Evolutionary conservation across 2,113 vertebrate species (phyloP), one percentile per base, ranked within the genome.

Genomic region (Syrrhaptes paradoxus): DNA sequence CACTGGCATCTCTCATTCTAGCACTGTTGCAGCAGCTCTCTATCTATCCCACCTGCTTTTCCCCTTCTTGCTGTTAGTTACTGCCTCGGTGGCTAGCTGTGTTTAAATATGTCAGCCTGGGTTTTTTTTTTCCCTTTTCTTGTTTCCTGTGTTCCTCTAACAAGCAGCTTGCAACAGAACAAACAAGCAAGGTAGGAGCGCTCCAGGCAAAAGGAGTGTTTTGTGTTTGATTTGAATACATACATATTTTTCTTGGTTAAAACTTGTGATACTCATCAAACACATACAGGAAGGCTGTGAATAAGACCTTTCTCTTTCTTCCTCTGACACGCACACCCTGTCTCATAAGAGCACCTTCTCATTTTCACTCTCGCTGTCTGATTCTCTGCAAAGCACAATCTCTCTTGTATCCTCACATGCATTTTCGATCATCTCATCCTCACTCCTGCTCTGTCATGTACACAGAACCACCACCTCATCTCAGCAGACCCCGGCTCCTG

Each of bases 181-280:
- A 96, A 97, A 93, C 94, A 91, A 90, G 66, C 89, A 89, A 93
- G 67, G 85, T 85, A 93, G 92, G 75, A 95, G 61, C 1, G 70
- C 96, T 96, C 65, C 73, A 96, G 92, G 95, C 92, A 51, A 94
- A 96, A 93, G 87, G 83, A 70, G 66, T 72, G 62, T 87, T 95
- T 94, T 92, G 90, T 94, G 94, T 96, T 96, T 95, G 88, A 97
- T 95, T 95, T 96, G 96, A 97, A 96, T 96, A 94, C 92, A 95
- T 95, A 96, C 95, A 97, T 96, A 97, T 95, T 94, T 96, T 92
- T 89, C 88, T 94, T 94, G 88, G 83, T 96, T 94, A 94, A 94
- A 89, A 96, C 92, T 94, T 96, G 86, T 89, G 95, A 92, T 95
- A 92, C 51, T 93, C 66, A 96, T 97, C 95, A 96, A 97, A 96